Evolutionary conservation across 2,797 vertebrate species (phyloP), one percentile per base, ranked within the genome.

Genomic region (Pseudochirops cupreus): DNA sequence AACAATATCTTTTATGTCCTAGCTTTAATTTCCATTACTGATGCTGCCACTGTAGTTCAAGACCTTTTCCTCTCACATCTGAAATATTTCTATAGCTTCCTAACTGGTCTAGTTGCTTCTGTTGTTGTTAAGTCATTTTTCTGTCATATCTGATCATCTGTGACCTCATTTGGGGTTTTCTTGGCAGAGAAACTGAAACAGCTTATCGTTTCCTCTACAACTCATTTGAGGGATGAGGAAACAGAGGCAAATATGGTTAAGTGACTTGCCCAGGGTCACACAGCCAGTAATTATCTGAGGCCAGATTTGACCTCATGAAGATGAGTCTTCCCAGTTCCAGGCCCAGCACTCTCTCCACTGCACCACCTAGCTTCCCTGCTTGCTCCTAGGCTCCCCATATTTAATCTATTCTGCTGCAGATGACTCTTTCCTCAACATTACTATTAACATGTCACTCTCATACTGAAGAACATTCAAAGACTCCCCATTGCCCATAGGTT

Each of bases 21-120:
- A 24, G 4, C 54, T 95, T 92, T 93, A 67, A 55, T 94, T 95
- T 33, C 11, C 67, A 82, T 93, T 91, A 93, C 91, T 96, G 33
- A 12, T 74, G 13, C 39, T 50, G 12, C 28, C 33, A 46, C 7
- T 31, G 29, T 59, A 39, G 92, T 50, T 90, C 56, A 59, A 82
- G 89, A 91, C 9, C 28, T 26, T 74, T 39, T 91, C 94, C 57
- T 13, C 91, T 94, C 50, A 74, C 52, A 54, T 11, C 21, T 93
- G 9, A 82, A 29, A 56, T 56, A 31, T 87, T 93, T 4, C 56
- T 91, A 91, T 56, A 92, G 50, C 10, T 39, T 14, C 13, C 56
- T 55, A 39, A 67, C 10, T n/a, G 29, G 9, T 57, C 56, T 95
- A 0, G 92, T 16, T 93, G 87, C 29, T 18, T 28, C 53, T 26